These are phyloP conservation scores for Schizopygopsis pylzovi DNA, from an alignment of 2,797 vertebrate species.

Conservation along the genomic window DNA sequence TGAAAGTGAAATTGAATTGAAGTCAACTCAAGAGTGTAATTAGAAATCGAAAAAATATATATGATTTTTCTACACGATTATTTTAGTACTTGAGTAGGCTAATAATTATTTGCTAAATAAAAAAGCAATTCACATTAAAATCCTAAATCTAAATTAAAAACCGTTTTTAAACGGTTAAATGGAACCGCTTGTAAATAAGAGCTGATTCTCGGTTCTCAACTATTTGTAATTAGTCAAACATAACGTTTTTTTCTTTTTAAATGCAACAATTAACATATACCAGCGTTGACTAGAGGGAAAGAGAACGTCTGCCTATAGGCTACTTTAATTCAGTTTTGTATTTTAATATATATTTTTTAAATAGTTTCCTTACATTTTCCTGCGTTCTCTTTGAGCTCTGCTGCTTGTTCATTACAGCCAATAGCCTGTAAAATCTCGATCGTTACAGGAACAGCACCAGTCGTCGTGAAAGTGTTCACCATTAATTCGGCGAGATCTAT, in stretches of 20 bases:
- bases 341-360: not conserved
- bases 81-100: too few species aligned
- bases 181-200: not conserved
- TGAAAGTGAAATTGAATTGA: not conserved
- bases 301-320: not conserved
- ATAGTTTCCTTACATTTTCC: not conserved
- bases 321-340: not conserved
- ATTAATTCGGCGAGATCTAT: constrained; percentile 37
- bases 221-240: not conserved
- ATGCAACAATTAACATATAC: too few species aligned
- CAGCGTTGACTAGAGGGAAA: too few species aligned
- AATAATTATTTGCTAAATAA: too few species aligned
- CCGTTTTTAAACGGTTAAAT: not conserved
- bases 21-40: not conserved
- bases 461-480: constrained; percentile 41
- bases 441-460: not conserved
- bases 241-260: too few species aligned
- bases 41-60: too few species aligned
- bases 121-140: not conserved
- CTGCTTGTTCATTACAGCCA: not conserved
- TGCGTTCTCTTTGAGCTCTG: not conserved
- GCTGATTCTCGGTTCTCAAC: not conserved
- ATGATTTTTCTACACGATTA: too few species aligned
- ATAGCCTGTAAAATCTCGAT: constrained; percentile 35
- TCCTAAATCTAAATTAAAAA: too few species aligned